These are phyloP conservation scores for Coptotermes formosanus DNA, from an alignment of 1,140 invertebrate species.

Conservation along the genomic window DNA sequence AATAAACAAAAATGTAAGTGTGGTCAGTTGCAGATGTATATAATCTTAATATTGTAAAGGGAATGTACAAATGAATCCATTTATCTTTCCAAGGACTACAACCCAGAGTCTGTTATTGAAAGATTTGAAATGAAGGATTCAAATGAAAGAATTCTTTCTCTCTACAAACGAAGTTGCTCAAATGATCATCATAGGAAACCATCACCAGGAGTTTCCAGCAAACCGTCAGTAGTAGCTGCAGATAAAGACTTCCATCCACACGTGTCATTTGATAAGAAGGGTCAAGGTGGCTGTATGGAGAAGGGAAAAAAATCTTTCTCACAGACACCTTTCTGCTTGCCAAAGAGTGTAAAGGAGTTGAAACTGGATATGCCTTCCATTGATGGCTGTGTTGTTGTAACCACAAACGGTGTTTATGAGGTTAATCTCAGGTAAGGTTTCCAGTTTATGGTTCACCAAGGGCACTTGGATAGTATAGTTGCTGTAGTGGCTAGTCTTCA, in stretches of 20 bases:
- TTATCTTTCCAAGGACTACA: slow-evolving; percentile 25
- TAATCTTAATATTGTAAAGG: too few species aligned
- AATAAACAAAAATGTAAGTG: too few species aligned
- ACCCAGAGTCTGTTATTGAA: slow-evolving; percentile 32
- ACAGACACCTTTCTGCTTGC: not conserved
- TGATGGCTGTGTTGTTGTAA: slow-evolving; percentile 70
- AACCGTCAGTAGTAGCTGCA: not conserved
- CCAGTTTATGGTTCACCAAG: slow-evolving; percentile 27
- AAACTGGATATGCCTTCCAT: slow-evolving; percentile 48
- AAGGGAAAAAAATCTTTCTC: not conserved
- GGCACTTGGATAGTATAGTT: too few species aligned
- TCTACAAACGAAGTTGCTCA: slow-evolving; percentile 23
- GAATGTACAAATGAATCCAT: not conserved
- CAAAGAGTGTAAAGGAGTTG: not conserved
- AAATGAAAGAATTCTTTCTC: slow-evolving; percentile 22
- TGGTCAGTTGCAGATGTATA: too few species aligned
- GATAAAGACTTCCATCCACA: not conserved
- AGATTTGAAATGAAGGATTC: slow-evolving; percentile 22
- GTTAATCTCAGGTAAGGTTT: slow-evolving; percentile 59
- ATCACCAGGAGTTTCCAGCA: not conserved
- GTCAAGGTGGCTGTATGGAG: not conserved
- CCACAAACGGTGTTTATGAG: slow-evolving; percentile 66
- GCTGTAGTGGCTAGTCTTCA: too few species aligned
- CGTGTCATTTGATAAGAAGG: not conserved
- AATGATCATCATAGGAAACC: not conserved